Base-by-base conservation (phyloP, 2,888 invertebrate species). In the Villa cingulata region DNA sequence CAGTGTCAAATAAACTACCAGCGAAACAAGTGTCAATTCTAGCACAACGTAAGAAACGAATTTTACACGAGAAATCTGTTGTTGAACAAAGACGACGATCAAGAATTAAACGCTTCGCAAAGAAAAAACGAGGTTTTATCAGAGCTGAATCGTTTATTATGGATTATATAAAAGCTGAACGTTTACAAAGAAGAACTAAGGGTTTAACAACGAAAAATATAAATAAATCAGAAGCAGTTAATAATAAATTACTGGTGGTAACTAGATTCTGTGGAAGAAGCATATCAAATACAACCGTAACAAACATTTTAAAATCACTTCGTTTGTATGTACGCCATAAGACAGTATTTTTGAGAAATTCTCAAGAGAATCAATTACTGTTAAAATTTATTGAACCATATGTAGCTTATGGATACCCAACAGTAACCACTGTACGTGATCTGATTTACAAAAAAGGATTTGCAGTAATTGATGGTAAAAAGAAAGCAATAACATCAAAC, bases 91-190 rank as follows among this genome's bases (percentile, higher is more conserved):
- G 61, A 42, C 59, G 59, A 29, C 55, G 53, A 36, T 58, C 61
- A 19, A 63, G 65, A 43, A 55, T 60, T 23, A 62, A 63, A 46
- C 62, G 61, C 18, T 50, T 60, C 12, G 53, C 56, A 14, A 59
- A 55, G n/a, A 54, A 58, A 2, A 63, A 62, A 39, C 64, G 64
- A 44, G 62, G 62, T 46, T 68, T 69, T 50, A 59, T 56, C 12
- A 63, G 68, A n/a, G 65, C 70, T 3, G 70, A 70, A 53, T 62
- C 64, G 4, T 70, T 70, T 51, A 62, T 70, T 1, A 68, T 65
- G 64, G 58, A 58, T 18, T 62, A 62, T 43, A 19, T 66, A 0
- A 68, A 68, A 48, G 65, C 66, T 1, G 69, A 69, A 45, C 59
- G 64, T 4, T 66, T 65, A 2, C 53, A 62, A 1, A 64, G 62